Evolutionary conservation across 1,140 invertebrate species (phyloP).

Genomic region (Drosophila orena): DNA sequence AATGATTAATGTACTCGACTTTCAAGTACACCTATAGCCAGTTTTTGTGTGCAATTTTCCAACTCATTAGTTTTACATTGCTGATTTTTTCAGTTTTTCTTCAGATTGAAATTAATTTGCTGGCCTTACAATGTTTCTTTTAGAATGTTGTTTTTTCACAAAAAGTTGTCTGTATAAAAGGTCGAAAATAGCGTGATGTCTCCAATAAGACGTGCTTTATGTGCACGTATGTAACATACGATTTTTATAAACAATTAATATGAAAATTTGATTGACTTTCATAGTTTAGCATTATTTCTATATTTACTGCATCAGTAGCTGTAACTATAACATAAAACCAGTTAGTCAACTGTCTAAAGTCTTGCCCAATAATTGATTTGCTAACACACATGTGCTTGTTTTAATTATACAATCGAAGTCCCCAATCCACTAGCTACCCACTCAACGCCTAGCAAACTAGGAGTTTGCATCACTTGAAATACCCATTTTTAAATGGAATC

Average conservation of each 20-base stretch:
- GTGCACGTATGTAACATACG: not conserved
- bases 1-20: conserved; percentile 72
- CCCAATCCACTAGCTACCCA: conserved; percentile 20
- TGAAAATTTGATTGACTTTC: not conserved
- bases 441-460: conserved; percentile 28
- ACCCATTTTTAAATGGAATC: conserved; percentile 2
- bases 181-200: conserved; percentile 24
- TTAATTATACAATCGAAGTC: conserved; percentile 40
- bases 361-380: conserved; percentile 48
- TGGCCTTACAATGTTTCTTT: conserved; percentile 16
- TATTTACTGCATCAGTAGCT: conserved; percentile 19
- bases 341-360: conserved; percentile 43
- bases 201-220: no score
- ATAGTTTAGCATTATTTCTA: conserved; percentile 5
- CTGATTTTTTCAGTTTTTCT: conserved; percentile 34
- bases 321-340: conserved; percentile 34
- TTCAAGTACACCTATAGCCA: conserved; percentile 43
- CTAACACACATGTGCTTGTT: conserved; percentile 41
- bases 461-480: conserved; percentile 9
- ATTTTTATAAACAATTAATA: conserved; percentile 14
- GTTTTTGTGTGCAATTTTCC: conserved; percentile 63
- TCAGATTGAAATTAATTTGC: conserved; percentile 44
- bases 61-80: conserved; percentile 67
- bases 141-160: conserved; percentile 30
- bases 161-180: conserved; percentile 9